A percentile compares a stretch with the other conserved stretches of the same genome.
Evolutionary conservation across 2,888 invertebrate species (phyloP).

Genomic region (Drosophila melanosoma): DNA sequence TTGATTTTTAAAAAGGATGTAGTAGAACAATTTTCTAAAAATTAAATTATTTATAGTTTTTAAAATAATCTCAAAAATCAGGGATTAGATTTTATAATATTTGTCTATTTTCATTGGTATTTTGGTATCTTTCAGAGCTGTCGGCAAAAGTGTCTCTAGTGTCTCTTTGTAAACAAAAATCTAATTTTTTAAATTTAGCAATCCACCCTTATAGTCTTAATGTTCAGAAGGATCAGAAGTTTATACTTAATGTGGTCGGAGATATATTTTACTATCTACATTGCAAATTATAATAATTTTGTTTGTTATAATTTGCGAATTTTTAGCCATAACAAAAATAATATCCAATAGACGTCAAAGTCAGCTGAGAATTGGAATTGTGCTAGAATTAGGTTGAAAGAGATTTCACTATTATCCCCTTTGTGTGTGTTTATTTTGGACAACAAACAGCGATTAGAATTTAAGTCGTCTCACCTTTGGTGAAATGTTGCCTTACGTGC

Average conservation of each 20-base stretch:
- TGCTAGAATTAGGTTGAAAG: background rate
- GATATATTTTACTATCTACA: no score
- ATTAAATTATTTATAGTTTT: background rate
- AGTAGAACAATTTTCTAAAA: background rate
- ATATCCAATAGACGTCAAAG: background rate
- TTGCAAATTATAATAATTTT: background rate
- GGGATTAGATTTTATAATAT: background rate
- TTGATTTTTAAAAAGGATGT: background rate
- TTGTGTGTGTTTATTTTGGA: slow-evolving; percentile 12
- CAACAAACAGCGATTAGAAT: slow-evolving; percentile 46
- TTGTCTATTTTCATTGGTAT: background rate
- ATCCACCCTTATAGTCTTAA: no score
- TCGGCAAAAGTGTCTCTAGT: background rate
- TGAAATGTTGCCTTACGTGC: slow-evolving; percentile 50
- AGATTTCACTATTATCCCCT: background rate
- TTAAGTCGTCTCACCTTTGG: slow-evolving; percentile 53
- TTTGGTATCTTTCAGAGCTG: background rate
- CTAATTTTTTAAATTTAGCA: background rate
- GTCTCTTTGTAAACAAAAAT: background rate
- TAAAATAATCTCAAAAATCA: background rate
- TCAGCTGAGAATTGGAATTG: slow-evolving; percentile 3
- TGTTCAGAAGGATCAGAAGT: no score
- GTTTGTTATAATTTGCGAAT: background rate
- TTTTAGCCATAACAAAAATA: background rate
- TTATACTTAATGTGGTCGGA: no score